These are phyloP conservation scores for Campoplex nolae DNA, from an alignment of 2,888 invertebrate genomes.

Conservation along the genomic window DNA sequence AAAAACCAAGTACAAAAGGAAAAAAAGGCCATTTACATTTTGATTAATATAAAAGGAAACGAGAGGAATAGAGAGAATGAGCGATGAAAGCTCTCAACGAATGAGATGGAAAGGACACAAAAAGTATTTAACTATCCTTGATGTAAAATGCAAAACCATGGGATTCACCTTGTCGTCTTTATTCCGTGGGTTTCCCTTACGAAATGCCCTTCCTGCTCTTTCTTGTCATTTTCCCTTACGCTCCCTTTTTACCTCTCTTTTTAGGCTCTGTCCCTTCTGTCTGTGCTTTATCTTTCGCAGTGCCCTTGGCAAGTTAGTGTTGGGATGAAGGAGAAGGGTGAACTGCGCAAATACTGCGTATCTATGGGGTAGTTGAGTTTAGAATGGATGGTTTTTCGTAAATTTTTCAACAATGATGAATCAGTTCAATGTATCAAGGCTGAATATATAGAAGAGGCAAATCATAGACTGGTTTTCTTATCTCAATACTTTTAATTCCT, in stretches of 20 bases:
- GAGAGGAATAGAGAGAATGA: neutral
- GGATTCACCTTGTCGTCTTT: conserved; percentile 46
- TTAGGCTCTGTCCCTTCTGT: neutral
- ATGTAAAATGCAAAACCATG: conserved; percentile 64
- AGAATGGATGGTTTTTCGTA: neutral
- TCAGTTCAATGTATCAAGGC: neutral
- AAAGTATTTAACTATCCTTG: conserved; percentile 52
- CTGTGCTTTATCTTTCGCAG: conserved; percentile 6
- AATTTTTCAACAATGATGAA: neutral
- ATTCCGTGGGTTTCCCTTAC: neutral
- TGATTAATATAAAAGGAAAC: neutral
- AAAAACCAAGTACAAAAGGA: neutral
- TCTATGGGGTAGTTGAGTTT: neutral
- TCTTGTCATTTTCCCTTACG: conserved; percentile 3
- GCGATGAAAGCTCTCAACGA: conserved; percentile 26
- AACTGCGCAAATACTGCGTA: neutral
- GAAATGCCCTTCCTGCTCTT: neutral
- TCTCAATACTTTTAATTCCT: neutral
- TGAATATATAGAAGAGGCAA: neutral
- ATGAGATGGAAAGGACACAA: conserved; percentile 17
- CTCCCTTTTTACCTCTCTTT: conserved; percentile 9
- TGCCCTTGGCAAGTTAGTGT: conserved; percentile 5
- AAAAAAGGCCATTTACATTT: neutral
- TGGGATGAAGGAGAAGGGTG: neutral
- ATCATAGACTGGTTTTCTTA: neutral